Percentiles rank a stretch among this genome's conserved stretches.
These are phyloP conservation scores for Drosophila truncata DNA, from an alignment of 1,140 invertebrate species.

Conservation along the genomic window DNA sequence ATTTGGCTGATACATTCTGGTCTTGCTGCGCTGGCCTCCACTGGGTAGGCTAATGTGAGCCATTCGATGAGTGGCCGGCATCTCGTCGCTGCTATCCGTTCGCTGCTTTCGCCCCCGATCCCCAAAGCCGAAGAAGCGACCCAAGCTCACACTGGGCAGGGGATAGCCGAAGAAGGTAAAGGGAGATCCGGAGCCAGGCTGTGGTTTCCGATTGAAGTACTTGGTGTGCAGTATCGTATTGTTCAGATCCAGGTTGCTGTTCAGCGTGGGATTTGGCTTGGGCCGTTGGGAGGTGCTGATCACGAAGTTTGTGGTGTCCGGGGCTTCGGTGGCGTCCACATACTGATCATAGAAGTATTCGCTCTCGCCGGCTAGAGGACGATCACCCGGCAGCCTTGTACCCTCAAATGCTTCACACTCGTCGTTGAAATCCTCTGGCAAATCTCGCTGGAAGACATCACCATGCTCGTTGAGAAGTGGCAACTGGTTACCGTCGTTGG, in stretches of 20 bases:
- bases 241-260: constrained; percentile 87
- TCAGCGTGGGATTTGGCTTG: constrained; percentile 85
- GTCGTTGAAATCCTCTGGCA: constrained; percentile 79
- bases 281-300: constrained; percentile 77
- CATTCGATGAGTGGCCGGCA: constrained; percentile 80
- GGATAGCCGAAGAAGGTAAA: constrained; percentile 95
- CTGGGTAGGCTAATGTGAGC: constrained; percentile 59
- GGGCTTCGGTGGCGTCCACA: constrained; percentile 87
- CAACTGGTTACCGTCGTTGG: constrained; percentile 63
- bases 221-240: constrained; percentile 89
- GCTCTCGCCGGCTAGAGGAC: constrained; percentile 89
- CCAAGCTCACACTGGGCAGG: constrained; percentile 88
- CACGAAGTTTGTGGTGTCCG: constrained; percentile 79
- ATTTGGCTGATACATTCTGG: constrained; percentile 84
- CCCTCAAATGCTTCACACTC: constrained; percentile 76
- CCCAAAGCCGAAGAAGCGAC: constrained; percentile 77
- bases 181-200: constrained; percentile 85
- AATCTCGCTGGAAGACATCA: constrained; percentile 78
- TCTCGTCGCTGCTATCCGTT: constrained; percentile 55
- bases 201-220: constrained; percentile 86
- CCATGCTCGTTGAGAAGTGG: constrained; percentile 83
- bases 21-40: constrained; percentile 66
- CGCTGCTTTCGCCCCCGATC: constrained; percentile 75
- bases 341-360: constrained; percentile 94
- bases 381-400: constrained; percentile 81